Base-by-base conservation (phyloP, 2,797 vertebrate species). In the Fringilla coelebs region DNA sequence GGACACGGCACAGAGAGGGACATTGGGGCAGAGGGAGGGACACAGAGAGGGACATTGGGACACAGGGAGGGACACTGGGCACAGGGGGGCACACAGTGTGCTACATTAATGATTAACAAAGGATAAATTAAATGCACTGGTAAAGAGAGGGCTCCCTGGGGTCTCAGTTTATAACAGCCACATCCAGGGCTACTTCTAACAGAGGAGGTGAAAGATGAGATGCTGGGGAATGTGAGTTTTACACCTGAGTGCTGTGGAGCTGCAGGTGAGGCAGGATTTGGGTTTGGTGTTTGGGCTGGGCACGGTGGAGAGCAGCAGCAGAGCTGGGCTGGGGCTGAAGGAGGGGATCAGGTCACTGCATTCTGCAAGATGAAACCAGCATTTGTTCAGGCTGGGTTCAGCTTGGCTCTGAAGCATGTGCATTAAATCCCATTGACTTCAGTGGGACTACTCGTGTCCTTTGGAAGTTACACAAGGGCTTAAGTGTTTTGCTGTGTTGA, bases 341-440 rank as follows among this genome's bases (percentile, higher is more conserved):
- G 28, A 54, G 94, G 91, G 87, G 66, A 92, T 82, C 89, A 36
- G 92, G 76, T 93, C 94, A 93, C 93, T 88, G 55, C 63, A 19
- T 79, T 54, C 79, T n/a, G 85, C 13, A 63, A 90, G 60, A 93
- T 54, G 82, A 92, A 93, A 88, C 85, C 91, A 81, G 2, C 92
- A 76, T 76, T 95, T 90, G 66, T 71, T 94, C 94, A 94, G 95
- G 62, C 76, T 1, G 0, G 40, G 85, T 95, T 94, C 79, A 73
- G 1, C 89, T 73, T 63, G 79, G 34, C 89, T 91, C 73, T 70
- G 10, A 55, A 91, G 76, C 24, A 12, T 76, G 55, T 73, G 79
- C 25, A 86, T 93, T 84, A 96, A 96, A 86, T 96, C 94, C 95
- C 79, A 80, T 92, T 94, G 92, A 88, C 89, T 94, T 86, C 72